Evolutionary conservation across 2,888 invertebrate genomes (phyloP).

Genomic region (Spilarctia lutea): DNA sequence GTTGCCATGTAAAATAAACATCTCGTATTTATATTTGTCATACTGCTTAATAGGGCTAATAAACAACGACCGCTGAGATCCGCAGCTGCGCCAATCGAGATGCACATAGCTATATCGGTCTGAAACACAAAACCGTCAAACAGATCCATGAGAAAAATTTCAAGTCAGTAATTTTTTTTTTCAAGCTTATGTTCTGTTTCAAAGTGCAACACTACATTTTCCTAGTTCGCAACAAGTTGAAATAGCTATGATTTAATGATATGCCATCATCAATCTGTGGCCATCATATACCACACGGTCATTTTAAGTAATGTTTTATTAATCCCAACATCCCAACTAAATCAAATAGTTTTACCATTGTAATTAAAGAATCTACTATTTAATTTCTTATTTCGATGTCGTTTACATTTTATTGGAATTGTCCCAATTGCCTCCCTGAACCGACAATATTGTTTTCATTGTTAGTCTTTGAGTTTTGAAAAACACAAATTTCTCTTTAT

Average conservation of each 20-base stretch:
- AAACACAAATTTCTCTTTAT: neutral
- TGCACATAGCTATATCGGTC: slow-evolving; percentile 75
- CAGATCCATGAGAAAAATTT: neutral
- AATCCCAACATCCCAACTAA: no score
- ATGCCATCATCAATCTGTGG: no score
- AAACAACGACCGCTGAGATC: slow-evolving; percentile 76
- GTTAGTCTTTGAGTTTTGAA: no score
- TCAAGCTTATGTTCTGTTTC: neutral
- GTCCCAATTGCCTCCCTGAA: no score
- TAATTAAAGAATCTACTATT: neutral
- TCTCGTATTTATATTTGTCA: slow-evolving; percentile 71
- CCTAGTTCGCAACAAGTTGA: neutral
- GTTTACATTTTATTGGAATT: neutral
- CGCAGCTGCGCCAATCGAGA: slow-evolving; percentile 77
- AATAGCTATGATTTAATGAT: no score
- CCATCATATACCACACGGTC: no score
- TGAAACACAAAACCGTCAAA: slow-evolving; percentile 53
- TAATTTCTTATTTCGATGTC: neutral
- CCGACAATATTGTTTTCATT: no score
- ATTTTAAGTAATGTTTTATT: no score
- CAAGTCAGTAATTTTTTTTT: neutral
- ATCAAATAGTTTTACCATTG: no score
- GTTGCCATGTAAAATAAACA: slow-evolving; percentile 71
- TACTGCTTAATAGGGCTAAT: slow-evolving; percentile 71
- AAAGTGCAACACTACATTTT: neutral